A percentile compares a stretch with the other conserved stretches of the same genome.
phyloP scores from a whole-genome alignment of 2,888 invertebrate genomes.

The Pecten maximus region DNA sequence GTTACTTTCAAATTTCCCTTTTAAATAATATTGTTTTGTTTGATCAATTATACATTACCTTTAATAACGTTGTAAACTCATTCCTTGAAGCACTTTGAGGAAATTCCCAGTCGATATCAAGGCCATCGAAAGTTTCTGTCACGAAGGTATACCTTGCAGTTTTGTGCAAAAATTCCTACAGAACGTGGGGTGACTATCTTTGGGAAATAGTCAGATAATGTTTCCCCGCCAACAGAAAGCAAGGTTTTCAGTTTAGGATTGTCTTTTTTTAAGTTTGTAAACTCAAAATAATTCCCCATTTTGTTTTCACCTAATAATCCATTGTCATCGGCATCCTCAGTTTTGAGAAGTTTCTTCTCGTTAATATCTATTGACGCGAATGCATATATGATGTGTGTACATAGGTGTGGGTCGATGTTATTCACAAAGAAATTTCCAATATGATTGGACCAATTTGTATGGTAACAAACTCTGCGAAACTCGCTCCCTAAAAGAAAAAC shows the following conservation, averaged over 20 bases:
- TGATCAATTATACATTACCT: constrained; percentile 64
- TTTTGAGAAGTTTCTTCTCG: constrained; percentile 86
- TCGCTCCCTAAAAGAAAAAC: background rate
- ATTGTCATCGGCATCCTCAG: constrained; percentile 58
- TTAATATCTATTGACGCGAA: constrained; percentile 98
- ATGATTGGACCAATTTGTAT: constrained; percentile 75
- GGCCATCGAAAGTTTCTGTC: constrained; percentile 74
- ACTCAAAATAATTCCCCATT: constrained; percentile 58
- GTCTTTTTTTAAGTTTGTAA: constrained; percentile 70
- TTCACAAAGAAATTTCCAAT: constrained; percentile 83
- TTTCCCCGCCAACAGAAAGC: constrained; percentile 76
- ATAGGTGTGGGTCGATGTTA: constrained; percentile 95
- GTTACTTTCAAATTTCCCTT: too few relatives aligned
- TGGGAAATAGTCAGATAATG: constrained; percentile 58
- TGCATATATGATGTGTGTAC: constrained; percentile 97
- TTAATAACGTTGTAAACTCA: constrained; percentile 63
- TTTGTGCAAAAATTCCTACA: constrained; percentile 69
- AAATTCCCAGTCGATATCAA: constrained; percentile 80
- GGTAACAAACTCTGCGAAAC: constrained; percentile 63
- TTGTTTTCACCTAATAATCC: constrained; percentile 53
- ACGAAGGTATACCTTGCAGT: constrained; percentile 65
- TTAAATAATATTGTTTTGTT: too few relatives aligned
- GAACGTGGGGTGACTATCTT: constrained; percentile 59
- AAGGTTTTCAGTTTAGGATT: constrained; percentile 71
- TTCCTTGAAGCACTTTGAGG: constrained; percentile 64